Evolutionary conservation across 2,797 vertebrate genomes (phyloP), one percentile per base, ranked within the genome.

Genomic region (Melanotaenia nigrans): DNA sequence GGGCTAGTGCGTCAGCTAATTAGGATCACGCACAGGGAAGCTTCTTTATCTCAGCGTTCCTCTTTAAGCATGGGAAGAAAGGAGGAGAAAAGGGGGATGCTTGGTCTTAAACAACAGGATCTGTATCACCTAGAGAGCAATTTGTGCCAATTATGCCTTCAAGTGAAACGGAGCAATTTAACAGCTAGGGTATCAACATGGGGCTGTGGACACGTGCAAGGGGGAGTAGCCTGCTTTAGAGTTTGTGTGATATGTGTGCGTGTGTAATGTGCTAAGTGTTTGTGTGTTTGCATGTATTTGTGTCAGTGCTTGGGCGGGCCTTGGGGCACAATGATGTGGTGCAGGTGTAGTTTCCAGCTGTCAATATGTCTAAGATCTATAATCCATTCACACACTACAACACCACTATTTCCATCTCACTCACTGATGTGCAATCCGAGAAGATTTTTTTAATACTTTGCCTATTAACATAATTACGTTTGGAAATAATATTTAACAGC

Each of bases 81-180:
- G 77, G 82, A 81, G 81, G 81, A 79, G 77, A 84, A 81, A 79
- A 81, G 85, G 87, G 87, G 87, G 91, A 88, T 90, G 90, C 88
- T 87, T 93, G 90, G 85, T 94, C 88, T 94, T 94, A 94, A 95
- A 95, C 93, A 94, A 95, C 93, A 94, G 92, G 92, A 92, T 94
- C 90, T 90, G 90, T 92, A 93, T 94, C 94, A 95, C 94, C 93
- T 94, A 91, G 93, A 94, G 93, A 93, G 93, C 93, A 95, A 94
- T 94, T 95, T 93, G 91, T 93, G 91, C 93, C 93, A 94, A 94
- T 94, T 94, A 95, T 94, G 91, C 87, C 92, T 93, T 92, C 87
- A 93, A 93, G 93, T 92, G 91, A 94, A 94, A 95, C 88, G 87
- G 91, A 93, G 93, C 92, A 92, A 94, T 93, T 94, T 94, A 95